Percentiles rank a stretch among this genome's conserved stretches.
phyloP scores from a whole-genome alignment of 2,113 vertebrate genomes.

The Equus quagga region DNA sequence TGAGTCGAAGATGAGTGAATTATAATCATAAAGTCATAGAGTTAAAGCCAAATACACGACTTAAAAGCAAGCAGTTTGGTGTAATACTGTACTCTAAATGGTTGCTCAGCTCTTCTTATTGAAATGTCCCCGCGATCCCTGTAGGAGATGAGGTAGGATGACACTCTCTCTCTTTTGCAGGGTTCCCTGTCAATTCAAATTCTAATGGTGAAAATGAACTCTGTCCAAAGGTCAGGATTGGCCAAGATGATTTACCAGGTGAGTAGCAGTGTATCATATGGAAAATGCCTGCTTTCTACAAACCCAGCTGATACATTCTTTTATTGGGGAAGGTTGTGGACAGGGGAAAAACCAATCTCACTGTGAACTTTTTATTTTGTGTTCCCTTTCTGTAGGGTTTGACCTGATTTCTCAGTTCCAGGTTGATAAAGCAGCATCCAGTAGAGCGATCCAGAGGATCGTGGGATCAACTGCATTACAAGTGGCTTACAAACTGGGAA shows the following conservation, averaged over 20 bases:
- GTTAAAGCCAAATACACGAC: neutral
- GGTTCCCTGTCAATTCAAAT: slow-evolving; percentile 88
- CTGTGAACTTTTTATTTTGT: neutral
- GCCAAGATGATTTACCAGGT: slow-evolving; percentile 92
- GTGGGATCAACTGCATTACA: slow-evolving; percentile 90
- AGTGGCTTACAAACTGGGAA: slow-evolving; percentile 91
- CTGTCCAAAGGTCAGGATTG: slow-evolving; percentile 89
- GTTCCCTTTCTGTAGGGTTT: slow-evolving; percentile 88
- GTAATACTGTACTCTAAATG: slow-evolving; percentile 13
- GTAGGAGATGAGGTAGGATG: neutral
- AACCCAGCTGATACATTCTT: neutral
- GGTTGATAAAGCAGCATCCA: slow-evolving; percentile 92
- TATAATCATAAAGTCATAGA: neutral
- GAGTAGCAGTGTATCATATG: slow-evolving; percentile 69
- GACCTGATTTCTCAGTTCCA: slow-evolving; percentile 95
- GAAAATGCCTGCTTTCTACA: slow-evolving; percentile 27
- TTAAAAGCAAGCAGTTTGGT: neutral
- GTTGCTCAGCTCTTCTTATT: slow-evolving; percentile 46
- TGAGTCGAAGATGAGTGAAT: slow-evolving; percentile 3
- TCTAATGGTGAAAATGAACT: slow-evolving; percentile 86
- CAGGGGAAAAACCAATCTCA: slow-evolving; percentile 39
- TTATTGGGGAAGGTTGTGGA: neutral
- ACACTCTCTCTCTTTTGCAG: slow-evolving; percentile 82
- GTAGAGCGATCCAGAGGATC: slow-evolving; percentile 89
- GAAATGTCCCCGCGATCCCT: neutral